Conservation (phyloP, 1,140 invertebrate species). For the Macrobrachium nipponense region DNA sequence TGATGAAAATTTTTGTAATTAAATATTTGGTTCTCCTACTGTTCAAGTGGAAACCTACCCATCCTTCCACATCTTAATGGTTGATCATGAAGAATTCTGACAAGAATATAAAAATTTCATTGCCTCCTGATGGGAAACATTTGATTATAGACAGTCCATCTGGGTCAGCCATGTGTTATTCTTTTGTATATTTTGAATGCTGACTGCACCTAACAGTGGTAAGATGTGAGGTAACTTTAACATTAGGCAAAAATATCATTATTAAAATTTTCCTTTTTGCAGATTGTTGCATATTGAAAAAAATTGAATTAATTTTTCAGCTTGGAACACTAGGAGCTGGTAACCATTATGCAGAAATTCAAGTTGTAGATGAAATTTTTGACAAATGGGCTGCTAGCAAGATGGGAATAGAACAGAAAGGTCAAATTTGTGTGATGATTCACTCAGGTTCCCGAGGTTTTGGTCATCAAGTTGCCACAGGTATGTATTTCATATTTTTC, state of each 20-base stretch:
- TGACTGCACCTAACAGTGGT: too few species aligned
- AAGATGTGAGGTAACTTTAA: too few species aligned
- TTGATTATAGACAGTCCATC: too few species aligned
- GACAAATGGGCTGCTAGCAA: slow-evolving; percentile 97
- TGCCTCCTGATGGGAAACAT: too few species aligned
- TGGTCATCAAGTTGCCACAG: slow-evolving; percentile 99
- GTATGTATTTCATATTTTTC: slow-evolving; percentile 67
- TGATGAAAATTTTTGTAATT: too few species aligned
- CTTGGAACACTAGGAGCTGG: slow-evolving; percentile 98
- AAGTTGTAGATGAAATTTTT: slow-evolving; percentile 98
- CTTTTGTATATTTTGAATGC: too few species aligned
- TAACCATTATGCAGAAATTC: slow-evolving; percentile 99
- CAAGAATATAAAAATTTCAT: too few species aligned
- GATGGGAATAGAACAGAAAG: slow-evolving; percentile 97
- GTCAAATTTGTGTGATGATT: slow-evolving; percentile 99
- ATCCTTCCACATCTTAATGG: too few species aligned
- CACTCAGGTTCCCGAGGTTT: slow-evolving; percentile 99
- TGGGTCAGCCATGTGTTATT: too few species aligned
- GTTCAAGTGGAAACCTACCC: too few species aligned
- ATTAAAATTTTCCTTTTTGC: not conserved
- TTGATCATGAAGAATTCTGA: too few species aligned
- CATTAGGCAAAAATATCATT: not conserved
- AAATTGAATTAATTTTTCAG: slow-evolving; percentile 69
- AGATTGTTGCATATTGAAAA: not conserved
- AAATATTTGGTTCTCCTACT: too few species aligned